A percentile compares a stretch with the other conserved stretches of the same genome.
Evolutionary conservation across 2,113 vertebrate species (phyloP).

Genomic region (Progne subis): DNA sequence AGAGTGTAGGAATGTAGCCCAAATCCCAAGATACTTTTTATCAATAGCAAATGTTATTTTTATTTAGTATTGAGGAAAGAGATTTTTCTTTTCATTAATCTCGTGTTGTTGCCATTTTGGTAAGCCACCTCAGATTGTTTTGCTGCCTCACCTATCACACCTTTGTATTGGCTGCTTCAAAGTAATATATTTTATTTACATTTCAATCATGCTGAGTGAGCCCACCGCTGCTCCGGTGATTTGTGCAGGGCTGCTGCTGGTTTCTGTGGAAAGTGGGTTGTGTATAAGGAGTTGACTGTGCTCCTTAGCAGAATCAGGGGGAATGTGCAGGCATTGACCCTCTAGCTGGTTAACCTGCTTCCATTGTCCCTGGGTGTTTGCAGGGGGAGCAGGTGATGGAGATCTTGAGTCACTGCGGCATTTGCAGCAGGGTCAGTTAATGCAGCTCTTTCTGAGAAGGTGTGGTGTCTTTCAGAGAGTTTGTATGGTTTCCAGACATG

Average conservation of each 20-base stretch:
- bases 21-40: background rate
- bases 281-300: accelerated
- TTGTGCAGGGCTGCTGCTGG: background rate
- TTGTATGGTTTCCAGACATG: background rate
- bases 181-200: background rate
- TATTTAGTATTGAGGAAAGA: background rate
- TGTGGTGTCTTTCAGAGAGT: background rate
- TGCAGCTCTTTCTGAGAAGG: background rate
- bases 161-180: background rate
- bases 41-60: background rate
- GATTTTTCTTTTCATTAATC: background rate
- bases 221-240: background rate
- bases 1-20: background rate
- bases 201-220: background rate
- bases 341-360: background rate
- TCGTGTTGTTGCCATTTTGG: background rate
- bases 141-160: background rate
- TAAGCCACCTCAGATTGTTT: background rate
- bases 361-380: accelerated
- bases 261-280: background rate
- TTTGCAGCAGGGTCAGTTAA: too few species aligned
- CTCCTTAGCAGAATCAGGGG: background rate
- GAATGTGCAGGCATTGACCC: background rate
- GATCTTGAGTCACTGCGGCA: background rate
- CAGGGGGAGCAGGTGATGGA: background rate